These are phyloP conservation scores for Scomber japonicus DNA, from an alignment of 2,113 vertebrate genomes.

Conservation along the genomic window DNA sequence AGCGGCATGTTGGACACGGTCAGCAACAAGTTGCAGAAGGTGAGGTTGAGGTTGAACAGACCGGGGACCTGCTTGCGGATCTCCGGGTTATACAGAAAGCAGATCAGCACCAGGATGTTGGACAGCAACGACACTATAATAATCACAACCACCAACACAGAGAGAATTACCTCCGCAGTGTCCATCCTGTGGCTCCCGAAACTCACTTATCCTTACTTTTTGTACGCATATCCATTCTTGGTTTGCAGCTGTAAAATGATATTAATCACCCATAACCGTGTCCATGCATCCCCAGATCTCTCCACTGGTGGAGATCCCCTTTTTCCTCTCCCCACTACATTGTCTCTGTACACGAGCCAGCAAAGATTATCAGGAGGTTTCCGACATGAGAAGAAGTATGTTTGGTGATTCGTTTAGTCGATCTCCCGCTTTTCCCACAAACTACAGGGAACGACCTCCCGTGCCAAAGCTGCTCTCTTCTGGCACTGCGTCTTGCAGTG, in stretches of 20 bases:
- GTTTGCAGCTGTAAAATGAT: constrained; percentile 55
- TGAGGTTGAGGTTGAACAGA: constrained; percentile 97
- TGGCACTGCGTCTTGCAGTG: constrained; percentile 69
- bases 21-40: constrained; percentile 97
- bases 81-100: constrained; percentile 94
- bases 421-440: constrained; percentile 22
- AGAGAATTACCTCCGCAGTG: constrained; percentile 91
- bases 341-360: constrained; percentile 53
- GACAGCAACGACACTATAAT: constrained; percentile 95
- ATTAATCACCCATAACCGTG: constrained; percentile 69
- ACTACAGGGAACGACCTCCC: constrained; percentile 34
- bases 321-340: constrained; percentile 83
- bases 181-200: constrained; percentile 87
- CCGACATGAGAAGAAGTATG: constrained; percentile 61
- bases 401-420: constrained; percentile 10
- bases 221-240: constrained; percentile 63
- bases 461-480: constrained; percentile 60
- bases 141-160: constrained; percentile 89
- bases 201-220: constrained; percentile 73
- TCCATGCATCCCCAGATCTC: constrained; percentile 69
- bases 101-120: constrained; percentile 97
- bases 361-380: constrained; percentile 63
- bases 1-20: constrained; percentile 97
- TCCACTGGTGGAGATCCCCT: constrained; percentile 67
- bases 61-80: constrained; percentile 96